phyloP scores from a whole-genome alignment of 2,888 invertebrate genomes.

The Drosophila monieri region DNA sequence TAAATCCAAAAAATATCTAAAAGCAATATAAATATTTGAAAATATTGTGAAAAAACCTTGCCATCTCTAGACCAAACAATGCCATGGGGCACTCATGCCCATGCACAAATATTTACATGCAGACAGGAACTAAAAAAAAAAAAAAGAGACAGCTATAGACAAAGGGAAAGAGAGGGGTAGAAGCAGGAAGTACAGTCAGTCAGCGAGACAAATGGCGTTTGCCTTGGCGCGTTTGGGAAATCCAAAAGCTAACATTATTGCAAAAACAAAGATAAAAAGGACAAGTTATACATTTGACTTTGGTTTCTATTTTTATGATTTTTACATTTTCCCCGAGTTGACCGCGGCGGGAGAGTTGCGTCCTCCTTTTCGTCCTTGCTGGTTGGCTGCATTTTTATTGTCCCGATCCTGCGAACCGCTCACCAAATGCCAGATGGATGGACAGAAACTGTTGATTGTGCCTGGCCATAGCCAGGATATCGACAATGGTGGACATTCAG shows the following conservation, averaged over 20 bases:
- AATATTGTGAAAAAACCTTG: neutral
- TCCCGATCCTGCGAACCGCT: conserved; percentile 5
- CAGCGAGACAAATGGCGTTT: conserved; percentile 56
- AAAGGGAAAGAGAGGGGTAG: neutral
- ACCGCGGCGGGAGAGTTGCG: conserved; percentile 19
- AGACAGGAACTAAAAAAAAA: neutral
- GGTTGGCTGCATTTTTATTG: conserved; percentile 37
- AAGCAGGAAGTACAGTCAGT: conserved; percentile 4
- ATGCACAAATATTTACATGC: conserved; percentile 11
- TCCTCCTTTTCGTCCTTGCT: neutral
- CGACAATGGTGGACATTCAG: neutral
- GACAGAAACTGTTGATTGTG: conserved; percentile 36
- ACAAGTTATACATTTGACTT: conserved; percentile 68
- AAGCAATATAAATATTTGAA: neutral
- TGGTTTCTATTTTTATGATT: conserved; percentile 65
- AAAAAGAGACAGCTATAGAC: neutral
- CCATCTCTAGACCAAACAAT: conserved; percentile 51
- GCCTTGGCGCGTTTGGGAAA: conserved; percentile 59
- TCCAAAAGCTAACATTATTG: conserved; percentile 73
- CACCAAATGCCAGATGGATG: conserved; percentile 18
- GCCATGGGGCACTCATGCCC: conserved; percentile 12
- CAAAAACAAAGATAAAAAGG: conserved; percentile 54
- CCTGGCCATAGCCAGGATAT: neutral
- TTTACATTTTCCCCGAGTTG: conserved; percentile 39
- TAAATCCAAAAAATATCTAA: neutral